phyloP scores from a whole-genome alignment of 2,113 vertebrate genomes.

The Coturnix japonica region DNA sequence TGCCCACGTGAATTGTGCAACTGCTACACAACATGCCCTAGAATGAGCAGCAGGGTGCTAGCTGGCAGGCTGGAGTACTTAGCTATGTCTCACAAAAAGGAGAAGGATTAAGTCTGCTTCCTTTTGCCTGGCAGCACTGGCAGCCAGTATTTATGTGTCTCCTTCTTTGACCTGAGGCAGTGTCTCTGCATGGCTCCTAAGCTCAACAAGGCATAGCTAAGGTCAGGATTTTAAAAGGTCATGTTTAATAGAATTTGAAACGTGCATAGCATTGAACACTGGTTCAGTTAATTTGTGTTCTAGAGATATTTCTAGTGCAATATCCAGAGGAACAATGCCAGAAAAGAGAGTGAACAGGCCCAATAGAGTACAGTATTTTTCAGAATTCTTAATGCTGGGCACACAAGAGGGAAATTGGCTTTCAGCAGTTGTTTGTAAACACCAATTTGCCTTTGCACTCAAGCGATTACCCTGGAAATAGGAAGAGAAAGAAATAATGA shows the following conservation, averaged over 20 bases:
- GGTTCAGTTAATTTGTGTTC: neutral
- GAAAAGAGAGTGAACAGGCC: neutral
- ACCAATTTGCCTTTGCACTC: neutral
- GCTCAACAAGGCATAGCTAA: neutral
- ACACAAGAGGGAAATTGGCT: neutral
- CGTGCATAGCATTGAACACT: neutral
- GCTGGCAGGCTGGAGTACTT: neutral
- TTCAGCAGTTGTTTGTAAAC: neutral
- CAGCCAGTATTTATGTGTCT: neutral
- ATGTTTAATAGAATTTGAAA: constrained; percentile 23
- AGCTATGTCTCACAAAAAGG: neutral
- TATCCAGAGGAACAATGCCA: neutral
- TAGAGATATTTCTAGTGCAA: neutral
- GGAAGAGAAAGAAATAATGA: neutral
- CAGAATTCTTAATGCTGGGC: neutral
- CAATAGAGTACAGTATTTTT: neutral
- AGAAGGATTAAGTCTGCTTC: neutral
- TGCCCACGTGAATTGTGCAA: neutral
- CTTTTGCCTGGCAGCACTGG: neutral
- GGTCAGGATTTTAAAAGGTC: constrained; percentile 9
- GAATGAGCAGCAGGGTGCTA: neutral
- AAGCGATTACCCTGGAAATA: neutral
- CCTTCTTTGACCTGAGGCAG: neutral
- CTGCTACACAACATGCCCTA: neutral
- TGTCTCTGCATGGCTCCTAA: neutral